Base-by-base conservation (phyloP, 2,888 invertebrate genomes). In the Drosophila prolongata region DNA sequence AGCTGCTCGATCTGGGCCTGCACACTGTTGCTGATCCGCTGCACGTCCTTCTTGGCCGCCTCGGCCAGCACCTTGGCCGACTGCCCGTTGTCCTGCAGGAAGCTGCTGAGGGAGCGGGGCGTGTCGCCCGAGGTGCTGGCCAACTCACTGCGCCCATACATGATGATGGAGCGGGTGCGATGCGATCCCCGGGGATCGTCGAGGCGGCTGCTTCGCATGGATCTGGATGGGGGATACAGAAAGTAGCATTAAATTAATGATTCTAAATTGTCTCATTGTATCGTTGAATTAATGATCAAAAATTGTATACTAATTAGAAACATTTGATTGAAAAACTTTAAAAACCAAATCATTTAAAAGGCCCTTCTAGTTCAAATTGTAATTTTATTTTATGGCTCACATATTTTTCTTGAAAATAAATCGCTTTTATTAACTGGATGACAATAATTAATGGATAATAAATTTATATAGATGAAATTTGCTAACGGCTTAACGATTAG, bases 1-100 rank as follows among this genome's bases (percentile, higher is more conserved):
- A 97, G 96, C 83, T 95, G 95, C 90, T 97, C 97, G 91, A 97
- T 97, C 84, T 96, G 95, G 14, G 96, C 97, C 91, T 97, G 97
- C 2, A 97, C 96, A 59, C 95, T 95, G 86, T 96, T 96, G 81
- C 94, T 94, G 38, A 94, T 93, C 57, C 91, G 87, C 35, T 90
- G 87, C 14, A 90, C 91, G 79, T 92, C 90, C 67, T 90, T 91
- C 60, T 91, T 90, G 61, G 91, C 87, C 76, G 83, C 84, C 65
- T 87, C 85, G 58, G 90, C 79, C 30, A 87, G 70, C 58, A 80
- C 84, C 75, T 87, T 88, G 49, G 82, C 78, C 14, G 84, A 75
- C 38, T 87, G 89, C 59, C 80, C 88, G 3, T 81, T 80, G 71
- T 87, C 87, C 46, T 90, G 90, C 53, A 90, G 82, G 53, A 91